These are phyloP conservation scores for Anticlea derivata DNA, from an alignment of 2,888 invertebrate genomes.

Conservation along the genomic window DNA sequence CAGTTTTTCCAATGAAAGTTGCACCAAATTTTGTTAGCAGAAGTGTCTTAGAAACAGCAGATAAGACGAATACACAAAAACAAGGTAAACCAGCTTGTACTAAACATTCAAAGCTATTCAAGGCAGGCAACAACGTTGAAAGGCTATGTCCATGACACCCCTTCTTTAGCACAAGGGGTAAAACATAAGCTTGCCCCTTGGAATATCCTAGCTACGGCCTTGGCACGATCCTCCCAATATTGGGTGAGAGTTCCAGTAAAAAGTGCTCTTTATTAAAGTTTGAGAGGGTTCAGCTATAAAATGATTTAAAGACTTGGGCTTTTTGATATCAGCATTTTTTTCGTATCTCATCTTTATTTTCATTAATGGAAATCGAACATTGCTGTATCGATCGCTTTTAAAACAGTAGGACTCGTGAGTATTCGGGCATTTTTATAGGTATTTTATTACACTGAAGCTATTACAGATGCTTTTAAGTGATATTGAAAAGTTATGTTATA, in stretches of 20 bases:
- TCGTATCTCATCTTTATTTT: constrained; percentile 19
- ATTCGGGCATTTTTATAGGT: constrained; percentile 12
- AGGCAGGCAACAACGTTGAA: no score
- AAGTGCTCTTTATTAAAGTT: constrained; percentile 34
- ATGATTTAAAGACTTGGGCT: constrained; percentile 31
- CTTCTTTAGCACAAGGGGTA: no score
- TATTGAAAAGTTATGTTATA: constrained; percentile 22
- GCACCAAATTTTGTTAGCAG: neutral
- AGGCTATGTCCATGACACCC: no score
- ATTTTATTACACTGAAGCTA: constrained; percentile 16
- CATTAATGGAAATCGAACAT: constrained; percentile 14
- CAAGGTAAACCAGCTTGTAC: no score
- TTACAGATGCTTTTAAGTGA: constrained; percentile 14
- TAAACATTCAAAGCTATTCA: neutral
- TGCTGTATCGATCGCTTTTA: constrained; percentile 1
- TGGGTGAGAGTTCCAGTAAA: constrained; percentile 33
- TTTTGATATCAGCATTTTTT: constrained; percentile 25
- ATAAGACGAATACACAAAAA: neutral
- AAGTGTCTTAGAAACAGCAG: neutral
- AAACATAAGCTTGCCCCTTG: constrained; percentile 18
- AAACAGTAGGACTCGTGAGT: constrained; percentile 1
- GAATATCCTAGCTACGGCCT: constrained; percentile 14
- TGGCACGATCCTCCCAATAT: constrained; percentile 26
- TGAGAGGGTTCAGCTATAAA: constrained; percentile 34
- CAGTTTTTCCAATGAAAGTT: no score